Percentiles rank a stretch among this genome's conserved stretches.
Evolutionary conservation across 2,888 invertebrate species (phyloP).

Genomic region (Hoplodrina ambigua): DNA sequence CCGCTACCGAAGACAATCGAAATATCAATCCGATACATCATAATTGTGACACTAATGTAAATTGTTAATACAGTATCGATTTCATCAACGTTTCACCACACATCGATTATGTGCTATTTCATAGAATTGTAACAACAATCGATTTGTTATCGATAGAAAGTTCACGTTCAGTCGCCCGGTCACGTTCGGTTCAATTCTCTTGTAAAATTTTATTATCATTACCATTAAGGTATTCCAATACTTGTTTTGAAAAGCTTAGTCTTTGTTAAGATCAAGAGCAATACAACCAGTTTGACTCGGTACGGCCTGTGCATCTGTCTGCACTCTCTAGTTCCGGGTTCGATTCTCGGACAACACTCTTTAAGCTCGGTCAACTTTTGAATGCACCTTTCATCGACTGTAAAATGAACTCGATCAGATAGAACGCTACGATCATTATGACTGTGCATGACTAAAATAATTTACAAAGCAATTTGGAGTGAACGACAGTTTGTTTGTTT

Average conservation of each 20-base stretch:
- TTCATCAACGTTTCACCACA: constrained; percentile 70
- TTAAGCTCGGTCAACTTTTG: constrained; percentile 22
- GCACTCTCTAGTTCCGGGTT: constrained; percentile 70
- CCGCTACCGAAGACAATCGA: constrained; percentile 28
- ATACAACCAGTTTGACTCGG: constrained; percentile 67
- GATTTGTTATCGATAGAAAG: constrained; percentile 66
- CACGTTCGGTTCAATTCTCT: constrained; percentile 62
- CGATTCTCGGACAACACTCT: constrained; percentile 42
- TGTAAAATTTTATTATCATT: constrained; percentile 54
- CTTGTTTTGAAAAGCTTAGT: constrained; percentile 58
- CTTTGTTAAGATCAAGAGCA: constrained; percentile 67
- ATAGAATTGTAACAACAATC: constrained; percentile 64
- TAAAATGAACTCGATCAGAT: constrained; percentile 24
- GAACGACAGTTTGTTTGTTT: constrained; percentile 50
- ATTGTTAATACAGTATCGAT: constrained; percentile 59
- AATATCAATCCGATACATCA: constrained; percentile 44
- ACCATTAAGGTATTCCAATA: constrained; percentile 49
- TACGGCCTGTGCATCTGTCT: constrained; percentile 62
- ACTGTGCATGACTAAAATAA: constrained; percentile 20
- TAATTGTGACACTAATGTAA: constrained; percentile 56
- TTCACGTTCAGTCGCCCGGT: constrained; percentile 59
- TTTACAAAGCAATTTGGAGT: constrained; percentile 3
- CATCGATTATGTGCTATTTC: constrained; percentile 64
- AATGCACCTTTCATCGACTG: constrained; percentile 26
- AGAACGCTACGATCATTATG: neutral